Base-by-base conservation (phyloP, 2,797 vertebrate species). In the Schizopygopsis malacanthus region DNA sequence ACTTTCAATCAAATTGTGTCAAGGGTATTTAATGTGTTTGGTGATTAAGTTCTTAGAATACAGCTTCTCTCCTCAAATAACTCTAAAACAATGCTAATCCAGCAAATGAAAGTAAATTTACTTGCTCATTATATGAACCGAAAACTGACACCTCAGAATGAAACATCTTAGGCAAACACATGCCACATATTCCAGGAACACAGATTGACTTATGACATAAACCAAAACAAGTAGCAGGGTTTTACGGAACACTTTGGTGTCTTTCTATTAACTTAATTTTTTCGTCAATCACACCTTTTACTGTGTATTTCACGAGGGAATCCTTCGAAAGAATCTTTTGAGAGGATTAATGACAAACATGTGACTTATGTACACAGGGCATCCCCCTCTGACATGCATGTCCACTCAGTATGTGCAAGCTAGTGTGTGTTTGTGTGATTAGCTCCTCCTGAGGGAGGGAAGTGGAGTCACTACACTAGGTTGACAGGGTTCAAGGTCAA, bases 121-220 rank as follows among this genome's bases (percentile, higher is more conserved):
- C 84, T 61, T 39, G 81, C 91, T 79, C 82, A 88, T 33, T 33
- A 33, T 88, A 87, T 56, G 43, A 73, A 81, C 70, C 43, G 50
- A 86, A 87, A 84, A 86, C 47, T 28, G 61, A 80, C 75, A 86
- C 59, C 81, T 84, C 71, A 69, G 88, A 92, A 90, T 91, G 89
- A 92, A 89, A 85, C 65, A 15, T 91, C 88, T 88, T 90, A 88
- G 89, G 88, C 89, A 89, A 88, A 91, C 86, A 90, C 92, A 93
- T 93, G 91, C 89, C 92, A 92, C 50, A 90, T 93, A 95, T 95
- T 94, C 93, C 93, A 91, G 90, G 80, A 91, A 92, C 90, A 92
- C 90, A 92, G 90, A 91, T 90, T 50, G 78, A 63, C 63, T 70
- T 78, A 45, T 87, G 89, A 92, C 90, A 94, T 92, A 79, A 92